Conservation (phyloP, 2,888 invertebrate genomes). For the Capitulum mitella region DNA sequence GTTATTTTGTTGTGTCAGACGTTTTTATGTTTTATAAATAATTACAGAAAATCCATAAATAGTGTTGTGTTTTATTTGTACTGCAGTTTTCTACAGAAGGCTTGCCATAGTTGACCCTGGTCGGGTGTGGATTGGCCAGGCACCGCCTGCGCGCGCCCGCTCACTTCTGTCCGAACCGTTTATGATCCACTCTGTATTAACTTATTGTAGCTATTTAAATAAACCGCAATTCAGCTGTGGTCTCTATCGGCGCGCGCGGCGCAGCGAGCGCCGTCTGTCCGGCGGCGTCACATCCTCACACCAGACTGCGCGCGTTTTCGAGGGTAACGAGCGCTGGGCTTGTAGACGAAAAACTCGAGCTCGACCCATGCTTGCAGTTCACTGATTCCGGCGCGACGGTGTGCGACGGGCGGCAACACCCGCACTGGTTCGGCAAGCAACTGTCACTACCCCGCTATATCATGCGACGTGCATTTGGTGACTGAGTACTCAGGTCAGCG, state of each 20-base stretch:
- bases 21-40: slow-evolving; percentile 27
- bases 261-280: too few relatives aligned
- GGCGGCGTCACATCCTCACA: too few relatives aligned
- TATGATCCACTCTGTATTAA: slow-evolving; percentile 26
- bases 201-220: slow-evolving; percentile 27
- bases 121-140: not conserved
- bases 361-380: too few relatives aligned
- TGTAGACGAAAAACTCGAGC: too few relatives aligned
- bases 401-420: too few relatives aligned
- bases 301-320: too few relatives aligned
- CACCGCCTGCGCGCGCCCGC: not conserved
- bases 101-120: slow-evolving; percentile 20
- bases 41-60: slow-evolving; percentile 23
- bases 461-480: too few relatives aligned
- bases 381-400: too few relatives aligned
- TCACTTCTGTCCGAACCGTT: not conserved
- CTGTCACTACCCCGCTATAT: too few relatives aligned
- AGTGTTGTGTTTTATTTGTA: slow-evolving; percentile 23
- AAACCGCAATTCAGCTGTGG: slow-evolving; percentile 3
- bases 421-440: too few relatives aligned
- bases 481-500: too few relatives aligned
- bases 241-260: not conserved
- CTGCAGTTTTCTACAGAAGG: slow-evolving; percentile 27
- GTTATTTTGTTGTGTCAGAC: slow-evolving; percentile 23
- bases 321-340: too few relatives aligned